These are phyloP conservation scores for Meteorus sp. DNA, from an alignment of 1,140 invertebrate species.

Conservation along the genomic window DNA sequence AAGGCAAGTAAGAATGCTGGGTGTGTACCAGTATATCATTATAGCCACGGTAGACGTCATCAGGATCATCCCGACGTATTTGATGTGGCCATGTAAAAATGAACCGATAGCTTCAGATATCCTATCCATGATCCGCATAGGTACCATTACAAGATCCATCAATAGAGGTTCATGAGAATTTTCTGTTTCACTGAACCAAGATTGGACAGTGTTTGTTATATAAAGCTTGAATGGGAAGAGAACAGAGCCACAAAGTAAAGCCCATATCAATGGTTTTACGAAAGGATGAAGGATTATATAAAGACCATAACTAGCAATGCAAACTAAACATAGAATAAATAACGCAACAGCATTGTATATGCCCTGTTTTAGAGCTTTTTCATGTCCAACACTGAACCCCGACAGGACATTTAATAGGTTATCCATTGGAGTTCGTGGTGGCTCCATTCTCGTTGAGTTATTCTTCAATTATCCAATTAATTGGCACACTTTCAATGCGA, in stretches of 20 bases:
- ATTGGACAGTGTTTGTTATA: constrained; percentile 68
- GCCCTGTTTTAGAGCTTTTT: constrained; percentile 85
- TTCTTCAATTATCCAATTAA: not conserved
- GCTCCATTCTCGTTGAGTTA: constrained; percentile 35
- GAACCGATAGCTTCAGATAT: constrained; percentile 72
- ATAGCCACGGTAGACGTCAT: constrained; percentile 40
- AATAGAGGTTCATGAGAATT: constrained; percentile 64
- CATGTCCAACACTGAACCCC: constrained; percentile 54
- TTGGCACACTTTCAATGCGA: not conserved
- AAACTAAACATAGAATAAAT: constrained; percentile 67
- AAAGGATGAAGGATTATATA: constrained; percentile 89
- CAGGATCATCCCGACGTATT: constrained; percentile 57
- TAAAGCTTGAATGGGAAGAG: constrained; percentile 86
- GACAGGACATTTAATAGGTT: constrained; percentile 54
- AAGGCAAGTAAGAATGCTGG: constrained; percentile 58
- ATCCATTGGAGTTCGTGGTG: constrained; percentile 46
- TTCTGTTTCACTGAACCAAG: constrained; percentile 72
- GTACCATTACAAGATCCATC: constrained; percentile 73
- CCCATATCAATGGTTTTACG: constrained; percentile 91
- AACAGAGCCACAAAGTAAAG: constrained; percentile 86
- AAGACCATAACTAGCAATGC: constrained; percentile 73
- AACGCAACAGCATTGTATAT: constrained; percentile 84
- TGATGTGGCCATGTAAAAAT: constrained; percentile 64
- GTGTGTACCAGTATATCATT: constrained; percentile 60
- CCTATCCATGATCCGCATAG: constrained; percentile 71